Evolutionary conservation across 2,888 invertebrate species (phyloP), one percentile per base, ranked within the genome.

Genomic region (Crematogaster levior): DNA sequence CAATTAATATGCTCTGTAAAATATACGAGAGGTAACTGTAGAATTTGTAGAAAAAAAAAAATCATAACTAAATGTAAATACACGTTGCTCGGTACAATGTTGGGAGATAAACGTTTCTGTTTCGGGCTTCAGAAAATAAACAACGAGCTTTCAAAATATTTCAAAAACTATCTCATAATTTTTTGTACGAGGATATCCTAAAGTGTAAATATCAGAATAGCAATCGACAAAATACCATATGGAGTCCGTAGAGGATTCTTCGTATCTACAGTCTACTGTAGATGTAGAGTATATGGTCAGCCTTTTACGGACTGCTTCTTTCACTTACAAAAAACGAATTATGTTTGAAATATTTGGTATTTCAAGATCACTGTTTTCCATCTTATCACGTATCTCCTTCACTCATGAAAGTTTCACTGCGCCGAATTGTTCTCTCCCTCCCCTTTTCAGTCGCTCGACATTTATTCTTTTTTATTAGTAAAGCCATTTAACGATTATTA

Each of bases 261-360:
- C n/a, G n/a, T n/a, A n/a, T n/a, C n/a, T n/a, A n/a, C n/a, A n/a
- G n/a, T n/a, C n/a, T n/a, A n/a, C n/a, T n/a, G n/a, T n/a, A n/a
- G n/a, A n/a, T n/a, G n/a, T n/a, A n/a, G n/a, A n/a, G n/a, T n/a
- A n/a, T n/a, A n/a, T n/a, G n/a, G n/a, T n/a, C n/a, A n/a, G n/a
- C n/a, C n/a, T n/a, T n/a, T n/a, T n/a, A n/a, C n/a, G n/a, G 46
- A 51, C 1, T 65, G 65, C 80, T 58, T 24, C 21, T 73, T 82
- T 77, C 37, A 46, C 61, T 58, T 24, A n/a, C 27, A 66, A 82
- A 24, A 48, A 43, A 34, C 56, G 60, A 51, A 79, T 82, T 58
- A 51, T 48, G 18, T 30, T 15, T 30, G 21, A 40, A 27, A 21
- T 68, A 83, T 75, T 77, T 74, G 46, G 21, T 77, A 81, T 73